Base-by-base conservation (phyloP, 2,797 vertebrate species). In the Chrysocyon brachyurus region DNA sequence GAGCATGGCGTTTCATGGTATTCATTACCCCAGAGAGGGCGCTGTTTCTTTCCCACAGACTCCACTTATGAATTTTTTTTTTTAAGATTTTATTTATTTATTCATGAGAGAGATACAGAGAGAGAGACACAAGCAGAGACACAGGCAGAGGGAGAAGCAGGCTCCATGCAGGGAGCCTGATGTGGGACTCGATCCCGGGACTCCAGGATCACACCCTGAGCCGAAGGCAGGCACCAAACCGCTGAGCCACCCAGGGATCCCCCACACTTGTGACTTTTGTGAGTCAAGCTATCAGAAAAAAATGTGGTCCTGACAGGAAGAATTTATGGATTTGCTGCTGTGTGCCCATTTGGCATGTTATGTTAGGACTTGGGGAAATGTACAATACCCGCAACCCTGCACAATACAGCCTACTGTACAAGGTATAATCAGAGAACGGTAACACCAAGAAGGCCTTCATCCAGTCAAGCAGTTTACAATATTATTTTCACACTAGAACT, bases 251-350 rank as follows among this genome's bases (percentile, higher is more conserved):
- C 40, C 40, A 46, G 40, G 40, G 40, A 46, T 46, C 40, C 40
- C 40, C 40, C 40, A 46, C 40, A 82, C 3, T 61, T 91, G 17
- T 49, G 33, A 85, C 4, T 86, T 91, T 75, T 33, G 4, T 83
- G 61, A 75, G 49, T 61, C 81, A 94, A 90, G 28, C 78, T 19
- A 59, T 11, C 28, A 95, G 78, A 82, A 61, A 84, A 70, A 70
- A 97, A 87, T 11, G 10, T 49, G 22, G 14, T 82, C 56, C 73
- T 94, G 64, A 64, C 15, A 66, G 79, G 90, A 88, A 94, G 26
- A 12, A 19, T 26, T 81, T 79, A 81, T 22, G 33, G 24, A 84
- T 87, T 61, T 79, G 15, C 12, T 72, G 22, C 33, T 88, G 36
- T 61, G 9, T 54, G 36, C 2, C n/a, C 21, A 52, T 12, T 12